Evolutionary conservation across 2,797 vertebrate species (phyloP), one percentile per base, ranked within the genome.

Genomic region (Spinibarbus caldwelli): DNA sequence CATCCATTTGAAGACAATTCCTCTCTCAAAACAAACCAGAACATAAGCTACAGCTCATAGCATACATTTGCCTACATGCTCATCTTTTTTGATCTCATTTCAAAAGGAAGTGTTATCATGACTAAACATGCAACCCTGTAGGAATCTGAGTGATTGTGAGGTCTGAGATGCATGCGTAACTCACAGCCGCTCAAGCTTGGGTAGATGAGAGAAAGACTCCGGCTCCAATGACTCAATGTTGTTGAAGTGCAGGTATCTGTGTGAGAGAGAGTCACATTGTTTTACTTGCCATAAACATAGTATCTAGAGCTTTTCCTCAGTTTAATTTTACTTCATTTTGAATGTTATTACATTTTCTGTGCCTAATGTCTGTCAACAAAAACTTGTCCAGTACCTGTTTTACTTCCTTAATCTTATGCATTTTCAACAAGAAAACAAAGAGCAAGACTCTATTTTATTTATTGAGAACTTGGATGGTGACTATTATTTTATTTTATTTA

Each of bases 181-280:
- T 99, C 92, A 99, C 98, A 99, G 94, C 90, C 98, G 95, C 91
- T 99, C 98, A 91, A 99, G 96, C 93, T 98, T 99, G 31, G 98
- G 98, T 67, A 99, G 94, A 87, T 98, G 96, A 78, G 95, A 95
- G 91, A 99, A 99, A 36, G 97, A 97, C 91, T 98, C 97, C 0
- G 97, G 96, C 90, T 99, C 98, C 95, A 99, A 90, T 0, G 96
- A 97, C 91, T 99, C 98, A 76, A 99, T 99, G 92, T 97, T 98
- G 94, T 99, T 99, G 95, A 99, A 99, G 95, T 99, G 98, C 91
- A 99, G 96, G 90, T 99, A 99, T 90, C 98, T 99, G 91, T 66
- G 94, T 89, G 83, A 90, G 83, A 90, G 36, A 90, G 80, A 93
- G n/a, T 89, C 67, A 26, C 45, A 4, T 2, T 29, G 17, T 14